phyloP scores from a whole-genome alignment of 2,797 vertebrate genomes.

The Paedocypris micromegethes region DNA sequence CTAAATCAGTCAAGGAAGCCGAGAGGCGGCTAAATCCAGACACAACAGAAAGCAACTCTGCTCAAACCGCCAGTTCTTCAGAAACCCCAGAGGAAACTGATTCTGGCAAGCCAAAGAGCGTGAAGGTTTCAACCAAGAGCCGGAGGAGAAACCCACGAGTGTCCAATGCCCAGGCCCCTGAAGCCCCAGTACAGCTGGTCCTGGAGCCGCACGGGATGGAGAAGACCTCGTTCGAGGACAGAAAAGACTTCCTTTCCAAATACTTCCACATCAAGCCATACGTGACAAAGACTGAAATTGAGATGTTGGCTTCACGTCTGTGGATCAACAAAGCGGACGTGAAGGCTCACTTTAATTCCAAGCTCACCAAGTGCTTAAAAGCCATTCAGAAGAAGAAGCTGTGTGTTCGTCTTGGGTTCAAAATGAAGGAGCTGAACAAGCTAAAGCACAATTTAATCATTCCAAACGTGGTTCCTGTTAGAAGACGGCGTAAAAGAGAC shows the following conservation, averaged over 20 bases:
- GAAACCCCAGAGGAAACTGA: constrained; percentile 33
- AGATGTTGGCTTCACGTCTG: constrained; percentile 67
- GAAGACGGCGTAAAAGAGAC: constrained; percentile 6
- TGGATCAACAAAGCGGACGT: constrained; percentile 75
- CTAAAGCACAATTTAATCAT: constrained; percentile 66
- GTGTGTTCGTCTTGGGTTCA: constrained; percentile 77
- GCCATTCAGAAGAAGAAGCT: constrained; percentile 67
- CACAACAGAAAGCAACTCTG: constrained; percentile 19
- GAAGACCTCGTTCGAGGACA: constrained; percentile 67
- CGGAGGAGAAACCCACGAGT: no score
- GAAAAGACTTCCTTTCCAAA: constrained; percentile 74
- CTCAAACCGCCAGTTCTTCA: constrained; percentile 21
- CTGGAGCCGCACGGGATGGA: constrained; percentile 70
- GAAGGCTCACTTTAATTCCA: constrained; percentile 71
- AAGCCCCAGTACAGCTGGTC: constrained; percentile 58
- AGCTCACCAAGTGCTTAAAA: constrained; percentile 72
- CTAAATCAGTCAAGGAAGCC: constrained; percentile 64
- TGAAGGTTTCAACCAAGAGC: constrained; percentile 39
- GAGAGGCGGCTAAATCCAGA: constrained; percentile 54
- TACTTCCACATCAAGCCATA: constrained; percentile 82
- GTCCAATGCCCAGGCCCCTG: constrained; percentile 36
- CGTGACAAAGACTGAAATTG: constrained; percentile 73
- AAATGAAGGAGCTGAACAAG: constrained; percentile 76
- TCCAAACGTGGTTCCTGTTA: constrained; percentile 41
- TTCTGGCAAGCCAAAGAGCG: constrained; percentile 50